A percentile compares a stretch with the other conserved stretches of the same genome.
Evolutionary conservation across 2,888 invertebrate genomes (phyloP).

Genomic region (Tenodera sinensis): DNA sequence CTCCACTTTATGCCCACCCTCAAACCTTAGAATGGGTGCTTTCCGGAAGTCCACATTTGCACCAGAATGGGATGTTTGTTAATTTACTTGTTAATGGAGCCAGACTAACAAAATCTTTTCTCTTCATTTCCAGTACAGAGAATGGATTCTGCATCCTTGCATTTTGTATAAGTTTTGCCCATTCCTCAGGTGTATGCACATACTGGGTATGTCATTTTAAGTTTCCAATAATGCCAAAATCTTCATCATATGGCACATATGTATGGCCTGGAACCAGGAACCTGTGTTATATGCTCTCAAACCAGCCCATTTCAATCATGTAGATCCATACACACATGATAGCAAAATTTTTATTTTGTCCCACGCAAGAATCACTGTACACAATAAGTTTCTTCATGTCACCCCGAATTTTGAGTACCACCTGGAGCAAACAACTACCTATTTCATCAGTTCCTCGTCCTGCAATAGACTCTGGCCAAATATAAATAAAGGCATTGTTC

Average conservation of each 20-base stretch:
- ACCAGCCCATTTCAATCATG: background rate
- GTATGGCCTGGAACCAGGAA: too few species aligned
- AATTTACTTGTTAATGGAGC: too few species aligned
- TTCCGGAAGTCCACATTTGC: too few species aligned
- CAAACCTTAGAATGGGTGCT: background rate
- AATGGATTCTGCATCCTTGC: too few species aligned
- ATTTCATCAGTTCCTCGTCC: background rate
- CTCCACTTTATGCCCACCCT: background rate
- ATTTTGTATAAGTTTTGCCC: too few species aligned
- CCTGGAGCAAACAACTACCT: background rate
- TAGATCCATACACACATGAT: background rate
- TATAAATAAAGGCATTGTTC: background rate
- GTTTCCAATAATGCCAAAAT: too few species aligned
- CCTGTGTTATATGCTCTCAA: background rate
- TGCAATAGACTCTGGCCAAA: background rate
- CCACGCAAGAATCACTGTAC: background rate
- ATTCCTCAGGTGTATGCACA: too few species aligned
- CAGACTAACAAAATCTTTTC: too few species aligned
- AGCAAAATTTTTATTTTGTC: background rate
- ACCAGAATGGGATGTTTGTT: too few species aligned
- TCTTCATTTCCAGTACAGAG: too few species aligned
- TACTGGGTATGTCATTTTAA: background rate
- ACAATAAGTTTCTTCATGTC: background rate
- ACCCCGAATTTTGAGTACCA: background rate
- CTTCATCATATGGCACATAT: too few species aligned